Conservation (phyloP, 2,113 vertebrate species). For the Okapia johnstoni region DNA sequence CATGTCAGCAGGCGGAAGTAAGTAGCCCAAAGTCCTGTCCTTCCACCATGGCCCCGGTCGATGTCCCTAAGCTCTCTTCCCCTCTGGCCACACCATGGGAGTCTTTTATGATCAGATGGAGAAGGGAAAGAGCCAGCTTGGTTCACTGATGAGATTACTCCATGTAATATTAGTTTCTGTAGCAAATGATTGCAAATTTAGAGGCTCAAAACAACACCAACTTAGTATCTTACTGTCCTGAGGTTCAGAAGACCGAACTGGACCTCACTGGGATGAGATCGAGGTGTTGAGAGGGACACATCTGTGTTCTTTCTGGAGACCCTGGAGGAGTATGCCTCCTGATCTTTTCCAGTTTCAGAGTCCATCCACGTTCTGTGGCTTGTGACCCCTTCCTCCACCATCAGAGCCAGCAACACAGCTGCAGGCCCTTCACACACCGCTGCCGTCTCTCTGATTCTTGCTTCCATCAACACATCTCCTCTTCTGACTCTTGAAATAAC, state of each 20-base stretch:
- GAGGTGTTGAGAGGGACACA: neutral
- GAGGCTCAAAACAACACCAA: neutral
- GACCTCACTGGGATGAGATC: neutral
- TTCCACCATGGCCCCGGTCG: fast-evolving
- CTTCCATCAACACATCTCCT: neutral
- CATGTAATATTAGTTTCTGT: fast-evolving
- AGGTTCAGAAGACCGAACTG: neutral
- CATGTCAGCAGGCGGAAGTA: too few relatives aligned
- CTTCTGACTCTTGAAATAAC: neutral
- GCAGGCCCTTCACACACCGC: fast-evolving
- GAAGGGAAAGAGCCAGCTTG: neutral
- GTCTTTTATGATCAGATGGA: neutral
- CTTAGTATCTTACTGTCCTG: neutral
- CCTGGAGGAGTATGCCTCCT: neutral
- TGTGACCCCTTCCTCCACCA: neutral
- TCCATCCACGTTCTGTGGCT: neutral
- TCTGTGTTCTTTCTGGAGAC: neutral
- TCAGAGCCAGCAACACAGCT: neutral
- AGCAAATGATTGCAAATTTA: neutral
- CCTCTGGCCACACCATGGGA: neutral
- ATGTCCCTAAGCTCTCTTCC: neutral
- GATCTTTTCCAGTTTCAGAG: neutral
- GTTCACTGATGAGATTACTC: neutral
- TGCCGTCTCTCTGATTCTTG: neutral
- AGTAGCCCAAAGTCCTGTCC: neutral